These are phyloP conservation scores for Tylochromis polylepis DNA, from an alignment of 2,113 vertebrate genomes.

Conservation along the genomic window DNA sequence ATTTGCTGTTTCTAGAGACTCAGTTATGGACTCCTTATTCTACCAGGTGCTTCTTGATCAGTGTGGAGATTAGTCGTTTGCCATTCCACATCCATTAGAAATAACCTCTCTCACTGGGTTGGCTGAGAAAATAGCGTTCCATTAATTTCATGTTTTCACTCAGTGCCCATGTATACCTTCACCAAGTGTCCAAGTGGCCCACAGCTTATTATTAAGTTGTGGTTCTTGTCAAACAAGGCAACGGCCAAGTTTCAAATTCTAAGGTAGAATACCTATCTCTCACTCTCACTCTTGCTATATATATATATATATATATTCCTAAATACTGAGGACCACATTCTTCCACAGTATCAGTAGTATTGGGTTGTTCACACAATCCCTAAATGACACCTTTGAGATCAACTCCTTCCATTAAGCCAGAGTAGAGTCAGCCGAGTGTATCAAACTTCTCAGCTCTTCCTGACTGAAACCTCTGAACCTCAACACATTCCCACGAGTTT, in stretches of 20 bases:
- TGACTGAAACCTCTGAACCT: constrained; percentile 10
- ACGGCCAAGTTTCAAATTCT: too few relatives aligned
- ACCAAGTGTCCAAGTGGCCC: too few relatives aligned
- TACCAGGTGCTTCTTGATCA: background rate
- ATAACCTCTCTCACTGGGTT: background rate
- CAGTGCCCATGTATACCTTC: too few relatives aligned
- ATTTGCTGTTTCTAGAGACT: too few relatives aligned
- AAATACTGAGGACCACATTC: background rate
- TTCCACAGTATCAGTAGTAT: background rate
- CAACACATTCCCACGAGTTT: background rate
- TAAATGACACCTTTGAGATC: constrained; percentile 44
- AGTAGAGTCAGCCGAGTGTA: constrained; percentile 29
- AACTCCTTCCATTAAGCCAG: constrained; percentile 40
- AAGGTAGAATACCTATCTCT: too few relatives aligned
- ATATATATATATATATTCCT: too few relatives aligned
- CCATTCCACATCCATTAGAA: background rate
- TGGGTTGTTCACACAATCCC: constrained; percentile 11
- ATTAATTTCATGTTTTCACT: too few relatives aligned
- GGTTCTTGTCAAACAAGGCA: too few relatives aligned
- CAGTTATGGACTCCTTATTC: too few relatives aligned
- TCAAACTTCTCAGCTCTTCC: constrained; percentile 15
- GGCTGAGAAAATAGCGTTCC: background rate
- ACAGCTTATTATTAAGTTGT: too few relatives aligned
- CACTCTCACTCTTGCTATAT: too few relatives aligned
- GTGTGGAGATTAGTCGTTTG: background rate